Conservation (phyloP, 1,140 invertebrate genomes). For the Drosophila ercepeae region DNA sequence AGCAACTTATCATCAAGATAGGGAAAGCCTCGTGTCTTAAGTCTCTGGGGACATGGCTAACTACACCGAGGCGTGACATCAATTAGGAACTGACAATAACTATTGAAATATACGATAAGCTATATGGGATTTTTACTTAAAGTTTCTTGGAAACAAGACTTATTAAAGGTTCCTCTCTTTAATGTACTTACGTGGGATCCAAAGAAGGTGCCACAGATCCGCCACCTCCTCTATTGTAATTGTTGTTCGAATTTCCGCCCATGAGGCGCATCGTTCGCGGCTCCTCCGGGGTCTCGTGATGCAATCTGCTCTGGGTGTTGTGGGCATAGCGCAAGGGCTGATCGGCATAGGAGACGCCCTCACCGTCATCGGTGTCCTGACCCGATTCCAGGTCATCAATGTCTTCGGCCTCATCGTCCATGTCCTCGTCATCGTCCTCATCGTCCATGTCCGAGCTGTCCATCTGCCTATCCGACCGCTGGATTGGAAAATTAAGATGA, state of each 20-base stretch:
- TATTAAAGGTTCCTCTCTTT: too few species aligned
- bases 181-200: constrained; percentile 74
- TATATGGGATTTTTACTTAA: background rate
- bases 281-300: constrained; percentile 70
- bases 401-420: constrained; percentile 63
- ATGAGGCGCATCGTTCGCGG: constrained; percentile 66
- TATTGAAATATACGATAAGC: constrained; percentile 9
- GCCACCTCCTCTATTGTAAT: constrained; percentile 42
- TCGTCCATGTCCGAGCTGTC: constrained; percentile 66
- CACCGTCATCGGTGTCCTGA: constrained; percentile 70
- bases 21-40: background rate
- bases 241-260: constrained; percentile 53
- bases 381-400: constrained; percentile 67
- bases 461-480: constrained; percentile 67
- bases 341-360: constrained; percentile 68
- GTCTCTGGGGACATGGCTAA: background rate
- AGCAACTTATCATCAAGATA: background rate
- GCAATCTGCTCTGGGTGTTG: constrained; percentile 65
- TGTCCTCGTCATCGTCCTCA: constrained; percentile 65
- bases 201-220: constrained; percentile 54
- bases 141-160: background rate
- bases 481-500: constrained; percentile 1
- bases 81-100: constrained; percentile 6
- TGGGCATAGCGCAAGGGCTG: constrained; percentile 70
- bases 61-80: constrained; percentile 14